phyloP scores from a whole-genome alignment of 2,797 vertebrate genomes.

The Lindbergichthys nudifrons region DNA sequence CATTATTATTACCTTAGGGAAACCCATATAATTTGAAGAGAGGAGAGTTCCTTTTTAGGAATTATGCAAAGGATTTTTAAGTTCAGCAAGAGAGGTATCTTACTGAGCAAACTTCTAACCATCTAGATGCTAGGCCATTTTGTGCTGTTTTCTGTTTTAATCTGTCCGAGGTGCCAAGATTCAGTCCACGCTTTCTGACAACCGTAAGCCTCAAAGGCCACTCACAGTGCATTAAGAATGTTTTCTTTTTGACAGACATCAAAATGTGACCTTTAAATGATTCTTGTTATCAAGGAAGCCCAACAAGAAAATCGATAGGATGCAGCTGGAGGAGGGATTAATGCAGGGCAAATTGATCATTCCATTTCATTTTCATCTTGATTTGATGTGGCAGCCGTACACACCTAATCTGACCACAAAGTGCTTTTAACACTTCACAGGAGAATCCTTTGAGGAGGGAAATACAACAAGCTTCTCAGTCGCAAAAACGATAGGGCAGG shows the following conservation, averaged over 20 bases:
- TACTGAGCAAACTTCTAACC: conserved; percentile 40
- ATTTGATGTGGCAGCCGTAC: conserved; percentile 80
- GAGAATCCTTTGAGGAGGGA: conserved; percentile 62
- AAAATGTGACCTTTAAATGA: conserved; percentile 86
- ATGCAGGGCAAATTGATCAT: conserved; percentile 85
- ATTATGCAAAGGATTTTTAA: conserved; percentile 52
- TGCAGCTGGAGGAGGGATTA: conserved; percentile 82
- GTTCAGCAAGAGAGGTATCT: conserved; percentile 36
- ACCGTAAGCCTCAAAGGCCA: conserved; percentile 79
- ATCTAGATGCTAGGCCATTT: conserved; percentile 47
- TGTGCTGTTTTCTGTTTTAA: conserved; percentile 55
- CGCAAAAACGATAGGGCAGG: conserved; percentile 60
- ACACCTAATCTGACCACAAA: conserved; percentile 80
- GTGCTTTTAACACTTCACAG: conserved; percentile 79
- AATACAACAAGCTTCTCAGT: conserved; percentile 65
- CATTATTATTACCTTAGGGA: conserved; percentile 78
- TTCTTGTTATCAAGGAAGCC: conserved; percentile 83
- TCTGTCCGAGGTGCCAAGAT: conserved; percentile 71
- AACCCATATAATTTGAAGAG: conserved; percentile 56
- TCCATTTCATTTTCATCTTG: conserved; percentile 86
- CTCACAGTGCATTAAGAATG: conserved; percentile 82
- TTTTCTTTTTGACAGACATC: conserved; percentile 85
- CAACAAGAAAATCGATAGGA: conserved; percentile 82
- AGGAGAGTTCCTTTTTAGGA: conserved; percentile 51
- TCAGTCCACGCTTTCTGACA: conserved; percentile 75